Conservation (phyloP, 1,140 invertebrate genomes). For the Coelopa frigida region DNA sequence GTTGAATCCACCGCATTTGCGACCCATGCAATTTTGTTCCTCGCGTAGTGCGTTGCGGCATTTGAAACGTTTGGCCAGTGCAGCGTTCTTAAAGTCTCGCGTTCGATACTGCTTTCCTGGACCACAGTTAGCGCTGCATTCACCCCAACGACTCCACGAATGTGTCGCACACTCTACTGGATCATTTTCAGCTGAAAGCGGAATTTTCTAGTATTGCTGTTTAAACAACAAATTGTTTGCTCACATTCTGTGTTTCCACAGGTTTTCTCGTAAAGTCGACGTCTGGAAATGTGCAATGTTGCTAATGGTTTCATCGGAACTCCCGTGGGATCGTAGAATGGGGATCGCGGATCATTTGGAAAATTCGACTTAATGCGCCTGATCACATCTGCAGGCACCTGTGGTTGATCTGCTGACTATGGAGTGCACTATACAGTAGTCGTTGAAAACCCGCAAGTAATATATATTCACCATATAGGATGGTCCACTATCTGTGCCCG, state of each 20-base stretch:
- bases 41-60: constrained; percentile 51
- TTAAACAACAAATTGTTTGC: background rate
- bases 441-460: background rate
- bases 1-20: constrained; percentile 47
- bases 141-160: constrained; percentile 69
- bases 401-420: constrained; percentile 72
- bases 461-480: constrained; percentile 72
- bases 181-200: constrained; percentile 31
- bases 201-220: background rate
- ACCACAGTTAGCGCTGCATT: constrained; percentile 73
- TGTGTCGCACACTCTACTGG: constrained; percentile 56
- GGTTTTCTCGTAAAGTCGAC: constrained; percentile 79
- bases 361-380: constrained; percentile 76
- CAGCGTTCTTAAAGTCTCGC: constrained; percentile 52
- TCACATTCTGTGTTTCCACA: constrained; percentile 46
- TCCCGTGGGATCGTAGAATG: constrained; percentile 81
- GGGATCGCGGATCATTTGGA: constrained; percentile 76
- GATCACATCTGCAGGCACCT: constrained; percentile 75
- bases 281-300: constrained; percentile 67
- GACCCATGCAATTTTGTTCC: constrained; percentile 48
- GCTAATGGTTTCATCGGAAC: constrained; percentile 86
- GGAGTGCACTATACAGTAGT: constrained; percentile 16
- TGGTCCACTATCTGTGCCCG: constrained; percentile 91
- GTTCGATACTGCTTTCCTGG: constrained; percentile 60
- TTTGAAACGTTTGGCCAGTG: constrained; percentile 45